Conservation (phyloP, 1,140 invertebrate species). For the Chionoecetes opilio region DNA sequence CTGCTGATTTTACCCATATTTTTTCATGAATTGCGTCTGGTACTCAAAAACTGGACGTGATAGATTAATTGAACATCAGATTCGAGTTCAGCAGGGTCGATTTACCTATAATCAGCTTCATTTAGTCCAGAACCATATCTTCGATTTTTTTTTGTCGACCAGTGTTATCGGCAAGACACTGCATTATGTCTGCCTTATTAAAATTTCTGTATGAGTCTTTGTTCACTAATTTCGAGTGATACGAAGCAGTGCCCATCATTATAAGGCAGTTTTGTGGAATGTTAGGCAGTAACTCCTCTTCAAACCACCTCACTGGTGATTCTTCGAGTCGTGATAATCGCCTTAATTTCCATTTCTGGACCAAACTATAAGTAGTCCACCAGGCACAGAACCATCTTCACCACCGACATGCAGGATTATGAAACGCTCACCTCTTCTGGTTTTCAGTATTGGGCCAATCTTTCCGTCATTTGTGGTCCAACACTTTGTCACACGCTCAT, state of each 20-base stretch:
- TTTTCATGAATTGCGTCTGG: no score
- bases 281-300: background rate
- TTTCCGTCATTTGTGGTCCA: background rate
- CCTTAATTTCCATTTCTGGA: background rate
- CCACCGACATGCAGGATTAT: conserved; percentile 22
- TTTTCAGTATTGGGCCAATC: background rate
- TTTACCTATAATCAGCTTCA: no score
- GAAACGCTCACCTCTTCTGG: background rate
- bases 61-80: no score
- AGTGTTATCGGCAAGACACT: no score
- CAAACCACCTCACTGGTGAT: background rate
- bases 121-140: no score
- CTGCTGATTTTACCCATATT: no score
- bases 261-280: background rate
- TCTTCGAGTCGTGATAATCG: conserved; percentile 12
- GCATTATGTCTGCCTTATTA: no score
- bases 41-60: no score
- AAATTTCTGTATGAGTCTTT: no score
- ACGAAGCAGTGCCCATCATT: background rate
- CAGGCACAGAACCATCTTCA: conserved; percentile 32
- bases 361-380: background rate
- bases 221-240: no score
- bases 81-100: no score
- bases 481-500: background rate
- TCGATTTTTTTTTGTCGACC: no score